Base-by-base conservation (phyloP, 2,888 invertebrate genomes). In the Drosophila pseudotalamancana region DNA sequence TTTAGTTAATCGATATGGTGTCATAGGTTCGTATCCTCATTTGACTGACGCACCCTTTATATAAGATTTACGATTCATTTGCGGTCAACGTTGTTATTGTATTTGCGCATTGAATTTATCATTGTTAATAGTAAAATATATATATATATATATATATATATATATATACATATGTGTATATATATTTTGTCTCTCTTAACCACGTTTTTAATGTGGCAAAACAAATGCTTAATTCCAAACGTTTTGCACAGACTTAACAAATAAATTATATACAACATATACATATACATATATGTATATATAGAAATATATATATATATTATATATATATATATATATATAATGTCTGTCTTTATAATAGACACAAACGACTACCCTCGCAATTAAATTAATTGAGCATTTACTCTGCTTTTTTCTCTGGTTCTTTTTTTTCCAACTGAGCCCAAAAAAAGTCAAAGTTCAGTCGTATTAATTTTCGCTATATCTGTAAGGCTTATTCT, bases 371-470 rank as follows among this genome's bases (percentile, higher is more conserved):
- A 46, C 46, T 29, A 51, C 32, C 31, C 21, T 27, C 16, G 53
- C 57, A 37, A 69, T 69, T 50, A 59, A 63, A 53, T 45, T 51
- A 75, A 72, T 75, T 70, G 45, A 70, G 42, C 54, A 37, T 59
- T 51, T 74, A 54, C 6, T 79, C 76, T 45, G 72, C 57, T 56
- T 65, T 54, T 55, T 50, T 37, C 14, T 1, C n/a, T 27, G 35
- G 21, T 40, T 42, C 23, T 40, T 55, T 45, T 56, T 55, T 21
- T 18, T 50, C 12, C 16, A 39, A 16, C 31, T 29, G 19, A 14
- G 4, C n/a, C n/a, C 23, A 40, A 50, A 27, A 29, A 48, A 32
- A 60, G 23, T 27, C 77, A 64, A 67, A 84, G 82, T 77, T 77
- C 61, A 68, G 60, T 59, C 32, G 48, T 35, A 72, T 54, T 66